These are phyloP conservation scores for Epicampocera succincta DNA, from an alignment of 2,888 invertebrate species.

Conservation along the genomic window DNA sequence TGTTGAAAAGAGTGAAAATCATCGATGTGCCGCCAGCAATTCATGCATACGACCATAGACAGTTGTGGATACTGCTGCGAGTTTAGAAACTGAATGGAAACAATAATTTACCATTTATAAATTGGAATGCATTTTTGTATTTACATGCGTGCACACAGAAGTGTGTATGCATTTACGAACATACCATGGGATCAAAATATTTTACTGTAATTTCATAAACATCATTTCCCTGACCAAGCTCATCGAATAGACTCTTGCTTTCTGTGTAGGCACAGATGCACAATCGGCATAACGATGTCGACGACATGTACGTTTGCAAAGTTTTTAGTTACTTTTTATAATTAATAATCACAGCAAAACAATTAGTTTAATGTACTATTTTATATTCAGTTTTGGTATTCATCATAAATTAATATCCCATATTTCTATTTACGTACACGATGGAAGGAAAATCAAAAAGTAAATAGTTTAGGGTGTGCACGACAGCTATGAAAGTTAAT, in stretches of 20 bases:
- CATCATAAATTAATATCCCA: conserved; percentile 24
- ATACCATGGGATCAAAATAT: conserved; percentile 64
- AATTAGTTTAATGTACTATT: conserved; percentile 14
- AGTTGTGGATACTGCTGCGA: conserved; percentile 55
- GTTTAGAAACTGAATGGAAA: conserved; percentile 43
- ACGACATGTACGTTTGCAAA: conserved; percentile 30
- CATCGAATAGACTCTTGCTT: conserved; percentile 55
- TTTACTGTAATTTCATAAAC: conserved; percentile 62
- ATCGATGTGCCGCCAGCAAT: conserved; percentile 64
- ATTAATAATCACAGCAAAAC: conserved; percentile 8
- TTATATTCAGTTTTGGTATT: conserved; percentile 23
- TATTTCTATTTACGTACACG: conserved; percentile 50
- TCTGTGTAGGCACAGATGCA: conserved; percentile 45
- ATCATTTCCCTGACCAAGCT: conserved; percentile 57
- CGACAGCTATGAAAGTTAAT: not conserved
- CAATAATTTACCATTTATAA: not conserved
- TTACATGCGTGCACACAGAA: not conserved
- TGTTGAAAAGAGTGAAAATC: conserved; percentile 65
- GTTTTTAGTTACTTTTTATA: not conserved
- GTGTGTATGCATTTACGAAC: conserved; percentile 2
- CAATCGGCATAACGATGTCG: conserved; percentile 48
- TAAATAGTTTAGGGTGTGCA: not conserved
- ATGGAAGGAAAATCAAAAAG: conserved; percentile 7
- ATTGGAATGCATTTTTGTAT: not conserved
- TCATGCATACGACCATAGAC: conserved; percentile 54